phyloP scores from a whole-genome alignment of 2,113 vertebrate species.

The Ciconia maguari region DNA sequence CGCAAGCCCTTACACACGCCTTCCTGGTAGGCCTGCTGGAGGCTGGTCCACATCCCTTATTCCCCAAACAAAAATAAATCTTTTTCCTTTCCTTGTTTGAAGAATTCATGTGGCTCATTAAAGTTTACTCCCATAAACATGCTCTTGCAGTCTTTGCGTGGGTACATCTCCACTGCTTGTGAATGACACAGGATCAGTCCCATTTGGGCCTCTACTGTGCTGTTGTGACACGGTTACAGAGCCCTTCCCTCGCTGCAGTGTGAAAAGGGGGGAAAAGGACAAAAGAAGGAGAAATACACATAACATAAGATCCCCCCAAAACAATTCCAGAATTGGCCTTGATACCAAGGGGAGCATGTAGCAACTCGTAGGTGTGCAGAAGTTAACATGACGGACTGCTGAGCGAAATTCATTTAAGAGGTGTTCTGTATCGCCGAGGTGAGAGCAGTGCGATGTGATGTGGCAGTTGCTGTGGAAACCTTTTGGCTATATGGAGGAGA shows the following conservation, averaged over 20 bases:
- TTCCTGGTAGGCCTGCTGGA: slow-evolving; percentile 59
- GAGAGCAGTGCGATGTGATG: not conserved
- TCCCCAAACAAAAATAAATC: slow-evolving; percentile 44
- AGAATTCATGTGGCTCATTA: slow-evolving; percentile 24
- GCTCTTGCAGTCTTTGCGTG: not conserved
- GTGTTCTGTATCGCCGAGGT: accelerated
- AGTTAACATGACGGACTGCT: not conserved
- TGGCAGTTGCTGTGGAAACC: slow-evolving; percentile 8
- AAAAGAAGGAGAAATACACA: not conserved
- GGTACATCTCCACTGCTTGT: accelerated
- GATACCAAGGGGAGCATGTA: not conserved
- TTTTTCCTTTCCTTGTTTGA: not conserved
- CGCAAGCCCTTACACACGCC: slow-evolving; percentile 46
- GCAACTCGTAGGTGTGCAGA: not conserved
- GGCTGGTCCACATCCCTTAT: slow-evolving; percentile 33
- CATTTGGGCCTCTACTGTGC: not conserved
- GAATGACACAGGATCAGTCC: not conserved
- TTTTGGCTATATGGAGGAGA: not conserved
- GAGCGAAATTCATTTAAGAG: not conserved
- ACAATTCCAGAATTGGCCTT: not conserved
- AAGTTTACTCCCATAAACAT: slow-evolving; percentile 7
- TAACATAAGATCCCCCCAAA: not conserved
- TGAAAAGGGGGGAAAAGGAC: not conserved
- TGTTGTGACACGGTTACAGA: not conserved
- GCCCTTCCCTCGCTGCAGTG: not conserved